A percentile compares a stretch with the other conserved stretches of the same genome.
phyloP scores from a whole-genome alignment of 2,797 vertebrate species.

The Oreochromis grahami region DNA sequence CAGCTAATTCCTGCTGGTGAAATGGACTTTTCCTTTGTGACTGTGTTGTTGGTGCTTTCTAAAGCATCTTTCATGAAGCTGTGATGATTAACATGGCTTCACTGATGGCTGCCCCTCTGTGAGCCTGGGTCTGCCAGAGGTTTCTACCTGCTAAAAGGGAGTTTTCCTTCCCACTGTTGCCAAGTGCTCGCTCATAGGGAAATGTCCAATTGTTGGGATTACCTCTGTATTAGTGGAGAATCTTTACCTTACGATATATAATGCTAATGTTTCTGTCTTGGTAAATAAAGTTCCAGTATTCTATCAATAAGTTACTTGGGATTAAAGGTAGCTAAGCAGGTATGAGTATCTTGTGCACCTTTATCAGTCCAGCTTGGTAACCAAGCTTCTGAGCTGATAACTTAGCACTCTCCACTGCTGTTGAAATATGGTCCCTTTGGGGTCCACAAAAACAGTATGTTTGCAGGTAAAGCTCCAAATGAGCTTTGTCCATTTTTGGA shows the following conservation, averaged over 20 bases:
- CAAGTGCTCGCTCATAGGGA: neutral
- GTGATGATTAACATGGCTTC: neutral
- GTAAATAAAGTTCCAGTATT: neutral
- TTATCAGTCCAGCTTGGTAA: neutral
- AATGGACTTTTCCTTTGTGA: neutral
- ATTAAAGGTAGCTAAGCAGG: neutral
- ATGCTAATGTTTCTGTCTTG: neutral
- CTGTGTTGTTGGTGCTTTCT: neutral
- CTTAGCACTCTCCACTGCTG: neutral
- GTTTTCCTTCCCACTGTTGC: neutral
- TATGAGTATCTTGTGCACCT: neutral
- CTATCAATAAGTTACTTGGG: rapidly evolving
- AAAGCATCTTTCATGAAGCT: neutral
- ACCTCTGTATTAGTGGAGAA: neutral
- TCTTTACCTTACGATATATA: neutral
- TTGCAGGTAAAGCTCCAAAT: neutral
- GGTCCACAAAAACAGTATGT: neutral
- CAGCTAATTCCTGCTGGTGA: neutral
- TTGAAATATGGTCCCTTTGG: neutral
- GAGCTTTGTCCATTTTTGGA: neutral
- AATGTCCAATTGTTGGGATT: neutral
- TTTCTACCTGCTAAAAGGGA: neutral
- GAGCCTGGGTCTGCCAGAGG: neutral
- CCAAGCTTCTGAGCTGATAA: neutral
- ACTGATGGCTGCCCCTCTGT: neutral